These are phyloP conservation scores for Rhabdomys dilectus DNA, from an alignment of 2,113 vertebrate species.

Conservation along the genomic window DNA sequence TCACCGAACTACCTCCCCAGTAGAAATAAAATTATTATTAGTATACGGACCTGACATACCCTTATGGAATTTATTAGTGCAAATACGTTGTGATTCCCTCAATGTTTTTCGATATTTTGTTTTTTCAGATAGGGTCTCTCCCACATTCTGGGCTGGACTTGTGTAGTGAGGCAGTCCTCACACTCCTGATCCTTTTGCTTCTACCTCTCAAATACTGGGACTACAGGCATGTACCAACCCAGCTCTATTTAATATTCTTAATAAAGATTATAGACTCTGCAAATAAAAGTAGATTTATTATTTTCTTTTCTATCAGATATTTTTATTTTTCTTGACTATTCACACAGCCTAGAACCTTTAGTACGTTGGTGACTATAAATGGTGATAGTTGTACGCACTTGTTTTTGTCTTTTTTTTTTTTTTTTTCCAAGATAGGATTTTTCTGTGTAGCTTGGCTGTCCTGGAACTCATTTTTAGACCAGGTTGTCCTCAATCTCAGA, in stretches of 20 bases:
- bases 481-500: not conserved
- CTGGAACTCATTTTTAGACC: not conserved
- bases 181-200: not conserved
- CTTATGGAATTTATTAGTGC: not conserved
- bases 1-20: not conserved
- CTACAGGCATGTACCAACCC: not conserved
- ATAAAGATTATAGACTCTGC: slow-evolving; percentile 4
- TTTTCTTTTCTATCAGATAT: not conserved
- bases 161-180: not conserved
- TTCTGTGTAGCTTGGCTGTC: not conserved
- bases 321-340: slow-evolving; percentile 33
- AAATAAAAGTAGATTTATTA: not conserved
- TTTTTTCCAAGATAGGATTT: not conserved
- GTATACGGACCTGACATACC: not conserved
- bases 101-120: not conserved
- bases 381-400: not conserved
- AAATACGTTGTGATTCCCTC: not conserved
- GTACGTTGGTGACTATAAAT: not conserved
- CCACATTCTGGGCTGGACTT: not conserved
- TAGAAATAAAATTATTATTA: not conserved
- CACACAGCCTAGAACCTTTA: not conserved
- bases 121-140: not conserved
- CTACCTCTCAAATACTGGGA: not conserved
- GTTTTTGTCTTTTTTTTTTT: not conserved
- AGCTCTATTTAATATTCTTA: not conserved